phyloP scores from a whole-genome alignment of 2,797 vertebrate species.

The Melanotaenia trifasciata region DNA sequence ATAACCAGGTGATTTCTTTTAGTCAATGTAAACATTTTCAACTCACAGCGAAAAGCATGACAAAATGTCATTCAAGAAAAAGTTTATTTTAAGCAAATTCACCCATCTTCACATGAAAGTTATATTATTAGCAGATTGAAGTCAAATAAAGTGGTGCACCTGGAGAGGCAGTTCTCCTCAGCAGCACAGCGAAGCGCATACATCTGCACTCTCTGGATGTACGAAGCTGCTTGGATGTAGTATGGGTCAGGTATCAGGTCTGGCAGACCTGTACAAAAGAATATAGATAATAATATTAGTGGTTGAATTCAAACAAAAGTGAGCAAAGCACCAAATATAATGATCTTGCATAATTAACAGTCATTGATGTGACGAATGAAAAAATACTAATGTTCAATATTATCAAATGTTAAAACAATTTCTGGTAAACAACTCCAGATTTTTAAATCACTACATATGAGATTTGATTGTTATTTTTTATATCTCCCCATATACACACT shows the following conservation, averaged over 20 bases:
- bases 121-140: background rate
- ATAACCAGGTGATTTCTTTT: background rate
- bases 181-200: slow-evolving; percentile 87
- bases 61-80: background rate
- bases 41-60: background rate
- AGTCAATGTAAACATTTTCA: background rate
- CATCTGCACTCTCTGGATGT: slow-evolving; percentile 86
- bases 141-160: slow-evolving; percentile 63
- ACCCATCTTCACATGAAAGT: background rate
- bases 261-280: slow-evolving; percentile 79
- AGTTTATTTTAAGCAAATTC: background rate
- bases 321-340: background rate
- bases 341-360: background rate
- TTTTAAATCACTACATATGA: background rate
- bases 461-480: background rate
- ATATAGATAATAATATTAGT: background rate
- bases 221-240: slow-evolving; percentile 86
- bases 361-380: background rate
- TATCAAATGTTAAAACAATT: background rate
- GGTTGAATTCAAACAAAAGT: background rate
- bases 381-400: background rate
- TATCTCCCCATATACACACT: too few relatives aligned
- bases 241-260: slow-evolving; percentile 87
- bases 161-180: slow-evolving; percentile 88
- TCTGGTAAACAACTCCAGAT: background rate